Evolutionary conservation across 2,113 vertebrate species (phyloP).

Genomic region (Romanogobio albipinnatus): DNA sequence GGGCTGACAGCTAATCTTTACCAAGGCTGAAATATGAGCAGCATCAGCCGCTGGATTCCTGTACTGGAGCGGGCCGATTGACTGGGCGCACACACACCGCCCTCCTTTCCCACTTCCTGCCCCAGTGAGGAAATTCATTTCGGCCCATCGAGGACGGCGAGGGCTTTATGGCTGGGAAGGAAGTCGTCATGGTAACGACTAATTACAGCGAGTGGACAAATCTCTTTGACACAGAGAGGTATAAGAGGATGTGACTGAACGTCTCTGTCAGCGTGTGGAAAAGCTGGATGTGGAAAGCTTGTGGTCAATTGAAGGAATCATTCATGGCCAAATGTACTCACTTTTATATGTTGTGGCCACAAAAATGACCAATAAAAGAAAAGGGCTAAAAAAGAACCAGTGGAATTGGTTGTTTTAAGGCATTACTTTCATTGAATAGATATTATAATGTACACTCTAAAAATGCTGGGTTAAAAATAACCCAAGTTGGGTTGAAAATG

Average conservation of each 20-base stretch:
- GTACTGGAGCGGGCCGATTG: constrained; percentile 82
- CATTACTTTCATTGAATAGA: too few relatives aligned
- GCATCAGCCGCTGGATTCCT: constrained; percentile 77
- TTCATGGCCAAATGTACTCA: background rate
- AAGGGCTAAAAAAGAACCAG: background rate
- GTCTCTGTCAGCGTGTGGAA: constrained; percentile 60
- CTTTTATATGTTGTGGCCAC: background rate
- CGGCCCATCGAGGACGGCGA: constrained; percentile 30
- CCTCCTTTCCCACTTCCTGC: constrained; percentile 62
- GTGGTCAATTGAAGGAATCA: background rate
- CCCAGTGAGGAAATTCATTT: constrained; percentile 59
- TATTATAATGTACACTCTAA: too few relatives aligned
- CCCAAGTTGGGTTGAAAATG: too few relatives aligned
- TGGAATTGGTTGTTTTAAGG: too few relatives aligned
- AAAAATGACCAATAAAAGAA: background rate
- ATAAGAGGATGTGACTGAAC: constrained; percentile 57
- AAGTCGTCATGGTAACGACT: constrained; percentile 69
- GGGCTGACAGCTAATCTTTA: constrained; percentile 86
- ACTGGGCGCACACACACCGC: constrained; percentile 67
- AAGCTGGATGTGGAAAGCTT: too few relatives aligned
- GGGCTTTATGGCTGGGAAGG: constrained; percentile 41
- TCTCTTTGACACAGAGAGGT: constrained; percentile 56
- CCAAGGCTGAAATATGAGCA: constrained; percentile 82
- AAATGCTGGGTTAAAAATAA: too few relatives aligned
- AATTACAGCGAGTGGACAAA: constrained; percentile 70